A percentile compares a stretch with the other conserved stretches of the same genome.
phyloP scores from a whole-genome alignment of 2,797 vertebrate species.

The Carcharodon carcharias region DNA sequence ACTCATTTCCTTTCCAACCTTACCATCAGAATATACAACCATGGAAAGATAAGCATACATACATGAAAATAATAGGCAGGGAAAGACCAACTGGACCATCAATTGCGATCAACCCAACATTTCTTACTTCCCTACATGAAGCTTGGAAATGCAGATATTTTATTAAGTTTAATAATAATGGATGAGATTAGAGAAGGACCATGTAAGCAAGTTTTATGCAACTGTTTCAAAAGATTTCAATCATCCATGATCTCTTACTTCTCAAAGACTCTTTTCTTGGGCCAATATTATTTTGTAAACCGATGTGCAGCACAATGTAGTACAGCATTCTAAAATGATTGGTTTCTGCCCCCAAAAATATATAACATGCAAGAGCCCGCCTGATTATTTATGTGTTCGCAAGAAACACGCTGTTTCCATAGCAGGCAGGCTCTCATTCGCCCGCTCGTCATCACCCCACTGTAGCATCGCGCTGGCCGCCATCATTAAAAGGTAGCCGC shows the following conservation, averaged over 20 bases:
- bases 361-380: neutral
- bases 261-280: neutral
- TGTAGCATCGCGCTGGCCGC: no score
- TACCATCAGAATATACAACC: neutral
- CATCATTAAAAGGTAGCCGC: no score
- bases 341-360: neutral
- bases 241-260: neutral
- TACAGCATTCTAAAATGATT: neutral
- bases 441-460: no score
- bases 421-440: no score
- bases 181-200: neutral
- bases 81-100: neutral
- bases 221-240: neutral
- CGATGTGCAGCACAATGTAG: neutral
- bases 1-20: neutral
- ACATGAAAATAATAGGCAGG: neutral
- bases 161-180: neutral
- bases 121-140: neutral
- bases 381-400: no score
- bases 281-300: neutral
- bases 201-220: neutral
- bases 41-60: neutral
- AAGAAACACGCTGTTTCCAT: no score
- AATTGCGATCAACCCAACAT: neutral
- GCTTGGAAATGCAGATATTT: neutral